These are phyloP conservation scores for Amphiduros pacificus DNA, from an alignment of 2,888 invertebrate species.

Conservation along the genomic window DNA sequence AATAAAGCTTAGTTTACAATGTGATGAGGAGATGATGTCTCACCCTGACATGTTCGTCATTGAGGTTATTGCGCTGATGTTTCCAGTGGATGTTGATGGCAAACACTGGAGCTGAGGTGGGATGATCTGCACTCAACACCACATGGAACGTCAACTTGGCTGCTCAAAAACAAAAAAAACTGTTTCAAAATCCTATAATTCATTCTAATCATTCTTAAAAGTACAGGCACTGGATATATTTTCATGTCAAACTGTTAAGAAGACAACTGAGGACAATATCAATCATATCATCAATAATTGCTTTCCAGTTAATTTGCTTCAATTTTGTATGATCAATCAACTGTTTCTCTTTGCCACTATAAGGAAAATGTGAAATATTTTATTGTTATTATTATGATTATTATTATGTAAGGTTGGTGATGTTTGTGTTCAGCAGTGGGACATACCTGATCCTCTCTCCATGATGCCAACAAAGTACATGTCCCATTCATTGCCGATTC, in stretches of 20 bases:
- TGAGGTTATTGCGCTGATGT: conserved; percentile 67
- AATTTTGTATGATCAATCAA: too few relatives aligned
- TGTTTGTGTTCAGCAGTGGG: too few relatives aligned
- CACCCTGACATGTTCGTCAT: conserved; percentile 73
- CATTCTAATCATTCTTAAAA: too few relatives aligned
- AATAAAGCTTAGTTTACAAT: too few relatives aligned
- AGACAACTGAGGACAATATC: neutral
- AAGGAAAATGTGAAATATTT: neutral
- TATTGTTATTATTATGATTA: neutral
- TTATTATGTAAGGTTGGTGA: too few relatives aligned
- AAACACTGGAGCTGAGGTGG: conserved; percentile 77
- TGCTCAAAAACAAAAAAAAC: too few relatives aligned
- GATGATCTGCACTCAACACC: conserved; percentile 81
- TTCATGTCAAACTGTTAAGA: neutral
- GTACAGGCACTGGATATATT: too few relatives aligned
- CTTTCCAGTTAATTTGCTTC: too few relatives aligned
- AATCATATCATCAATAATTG: too few relatives aligned
- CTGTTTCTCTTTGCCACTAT: too few relatives aligned
- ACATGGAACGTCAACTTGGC: conserved; percentile 79
- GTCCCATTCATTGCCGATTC: conserved; percentile 56
- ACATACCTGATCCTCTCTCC: conserved; percentile 72
- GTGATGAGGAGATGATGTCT: conserved; percentile 16
- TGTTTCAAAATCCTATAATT: too few relatives aligned
- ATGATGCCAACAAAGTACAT: conserved; percentile 74
- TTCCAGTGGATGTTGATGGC: conserved; percentile 75